phyloP scores from a whole-genome alignment of 1,140 invertebrate species.

The Schlechtendalia chinensis region DNA sequence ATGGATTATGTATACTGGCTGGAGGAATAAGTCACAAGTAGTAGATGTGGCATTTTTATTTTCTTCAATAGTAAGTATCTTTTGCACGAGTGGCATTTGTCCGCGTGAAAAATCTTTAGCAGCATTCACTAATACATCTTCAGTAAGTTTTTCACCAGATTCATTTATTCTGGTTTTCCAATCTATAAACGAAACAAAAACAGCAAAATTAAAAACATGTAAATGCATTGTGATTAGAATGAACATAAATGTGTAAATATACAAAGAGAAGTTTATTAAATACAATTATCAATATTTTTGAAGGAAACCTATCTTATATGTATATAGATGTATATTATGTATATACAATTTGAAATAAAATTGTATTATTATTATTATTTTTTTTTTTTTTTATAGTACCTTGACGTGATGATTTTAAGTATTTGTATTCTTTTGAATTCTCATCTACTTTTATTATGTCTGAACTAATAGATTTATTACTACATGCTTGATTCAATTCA shows the following conservation, averaged over 20 bases:
- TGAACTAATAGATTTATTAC: not conserved
- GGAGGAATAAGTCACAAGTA: slow-evolving; percentile 60
- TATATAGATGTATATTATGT: not conserved
- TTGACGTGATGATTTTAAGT: slow-evolving; percentile 12
- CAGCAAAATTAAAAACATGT: not conserved
- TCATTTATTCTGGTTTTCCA: slow-evolving; percentile 56
- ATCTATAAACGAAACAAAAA: slow-evolving; percentile 51
- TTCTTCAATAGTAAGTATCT: slow-evolving; percentile 47
- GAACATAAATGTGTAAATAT: not conserved
- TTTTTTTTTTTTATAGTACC: not conserved
- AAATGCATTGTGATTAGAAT: not conserved
- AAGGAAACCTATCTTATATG: not conserved
- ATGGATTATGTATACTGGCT: slow-evolving; percentile 55
- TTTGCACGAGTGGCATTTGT: slow-evolving; percentile 71
- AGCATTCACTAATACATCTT: slow-evolving; percentile 75
- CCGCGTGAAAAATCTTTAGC: slow-evolving; percentile 78
- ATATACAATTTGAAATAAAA: too few species aligned
- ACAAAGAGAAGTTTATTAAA: too few species aligned
- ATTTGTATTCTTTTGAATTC: slow-evolving; percentile 19
- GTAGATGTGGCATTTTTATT: slow-evolving; percentile 62
- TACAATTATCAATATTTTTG: not conserved
- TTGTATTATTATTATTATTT: too few species aligned
- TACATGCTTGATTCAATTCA: slow-evolving; percentile 47
- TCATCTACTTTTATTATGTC: slow-evolving; percentile 39
- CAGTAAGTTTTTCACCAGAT: slow-evolving; percentile 70